Evolutionary conservation across 2,888 invertebrate species (phyloP).

Genomic region (Hirudinaria manillensis): DNA sequence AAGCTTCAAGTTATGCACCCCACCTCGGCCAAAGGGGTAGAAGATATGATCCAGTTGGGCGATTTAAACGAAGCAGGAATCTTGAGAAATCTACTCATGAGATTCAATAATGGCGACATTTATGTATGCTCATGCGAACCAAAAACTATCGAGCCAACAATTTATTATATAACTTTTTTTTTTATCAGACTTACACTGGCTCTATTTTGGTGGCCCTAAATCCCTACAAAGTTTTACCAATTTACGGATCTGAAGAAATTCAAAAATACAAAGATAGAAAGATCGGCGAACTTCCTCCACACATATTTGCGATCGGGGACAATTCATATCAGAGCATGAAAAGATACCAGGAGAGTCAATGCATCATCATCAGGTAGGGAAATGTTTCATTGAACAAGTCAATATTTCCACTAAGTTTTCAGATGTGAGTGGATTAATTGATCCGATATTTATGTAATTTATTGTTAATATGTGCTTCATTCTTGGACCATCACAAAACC

Average conservation of each 20-base stretch:
- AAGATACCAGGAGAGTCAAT: conserved; percentile 83
- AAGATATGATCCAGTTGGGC: conserved; percentile 98
- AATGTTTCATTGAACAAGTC: neutral
- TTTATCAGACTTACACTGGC: conserved; percentile 89
- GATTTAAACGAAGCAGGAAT: conserved; percentile 99
- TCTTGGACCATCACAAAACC: too few species aligned
- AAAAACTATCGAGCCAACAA: neutral
- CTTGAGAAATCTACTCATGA: conserved; percentile 86
- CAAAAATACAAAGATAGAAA: conserved; percentile 90
- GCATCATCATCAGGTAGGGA: conserved; percentile 84
- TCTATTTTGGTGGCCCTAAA: conserved; percentile 98
- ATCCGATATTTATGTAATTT: neutral
- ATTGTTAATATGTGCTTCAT: neutral
- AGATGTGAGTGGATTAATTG: neutral
- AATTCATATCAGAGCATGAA: conserved; percentile 97
- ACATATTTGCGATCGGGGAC: conserved; percentile 98
- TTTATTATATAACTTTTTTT: neutral
- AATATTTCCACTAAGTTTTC: neutral
- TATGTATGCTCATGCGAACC: conserved; percentile 72
- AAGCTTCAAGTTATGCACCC: conserved; percentile 50
- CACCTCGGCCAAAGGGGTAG: conserved; percentile 92
- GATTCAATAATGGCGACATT: conserved; percentile 97
- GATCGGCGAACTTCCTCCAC: conserved; percentile 95
- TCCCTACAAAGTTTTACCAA: conserved; percentile 95
- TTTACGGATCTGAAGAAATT: conserved; percentile 96